Evolutionary conservation across 2,797 vertebrate genomes (phyloP).

Genomic region (Catostomus latipinnis): DNA sequence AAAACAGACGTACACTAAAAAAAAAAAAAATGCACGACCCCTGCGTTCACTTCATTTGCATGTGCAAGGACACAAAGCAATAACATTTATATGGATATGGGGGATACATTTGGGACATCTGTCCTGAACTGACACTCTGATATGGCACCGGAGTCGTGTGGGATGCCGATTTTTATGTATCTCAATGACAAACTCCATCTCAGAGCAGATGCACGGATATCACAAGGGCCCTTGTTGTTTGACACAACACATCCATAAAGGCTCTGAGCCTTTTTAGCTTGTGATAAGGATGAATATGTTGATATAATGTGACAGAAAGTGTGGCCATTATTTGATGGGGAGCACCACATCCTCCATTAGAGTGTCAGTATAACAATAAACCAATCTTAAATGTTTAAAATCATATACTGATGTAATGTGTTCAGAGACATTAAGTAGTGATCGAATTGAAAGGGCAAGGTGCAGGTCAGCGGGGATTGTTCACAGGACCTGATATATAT

Average conservation of each 20-base stretch:
- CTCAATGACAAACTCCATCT: conserved; percentile 78
- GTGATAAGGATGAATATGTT: conserved; percentile 27
- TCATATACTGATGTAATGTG: conserved; percentile 64
- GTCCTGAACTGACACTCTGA: conserved; percentile 82
- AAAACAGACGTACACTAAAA: conserved; percentile 68
- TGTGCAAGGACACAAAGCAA: conserved; percentile 80
- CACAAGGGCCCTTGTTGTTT: conserved; percentile 54
- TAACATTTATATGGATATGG: conserved; percentile 90
- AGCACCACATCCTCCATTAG: neutral
- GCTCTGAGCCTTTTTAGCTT: neutral
- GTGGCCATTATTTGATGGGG: conserved; percentile 4
- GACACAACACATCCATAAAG: conserved; percentile 32
- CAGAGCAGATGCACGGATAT: conserved; percentile 15
- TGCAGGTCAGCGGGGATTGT: no score
- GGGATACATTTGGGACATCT: conserved; percentile 90
- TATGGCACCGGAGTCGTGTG: conserved; percentile 76
- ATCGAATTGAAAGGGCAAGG: no score
- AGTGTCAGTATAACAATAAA: conserved; percentile 50
- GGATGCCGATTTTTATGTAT: conserved; percentile 79
- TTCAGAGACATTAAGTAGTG: conserved; percentile 46
- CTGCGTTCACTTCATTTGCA: conserved; percentile 83
- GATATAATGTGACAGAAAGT: conserved; percentile 43
- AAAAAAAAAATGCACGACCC: conserved; percentile 70
- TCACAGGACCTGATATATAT: no score
- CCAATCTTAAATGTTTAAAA: conserved; percentile 71